phyloP scores from a whole-genome alignment of 2,888 invertebrate genomes.

The Lissonota sp. region DNA sequence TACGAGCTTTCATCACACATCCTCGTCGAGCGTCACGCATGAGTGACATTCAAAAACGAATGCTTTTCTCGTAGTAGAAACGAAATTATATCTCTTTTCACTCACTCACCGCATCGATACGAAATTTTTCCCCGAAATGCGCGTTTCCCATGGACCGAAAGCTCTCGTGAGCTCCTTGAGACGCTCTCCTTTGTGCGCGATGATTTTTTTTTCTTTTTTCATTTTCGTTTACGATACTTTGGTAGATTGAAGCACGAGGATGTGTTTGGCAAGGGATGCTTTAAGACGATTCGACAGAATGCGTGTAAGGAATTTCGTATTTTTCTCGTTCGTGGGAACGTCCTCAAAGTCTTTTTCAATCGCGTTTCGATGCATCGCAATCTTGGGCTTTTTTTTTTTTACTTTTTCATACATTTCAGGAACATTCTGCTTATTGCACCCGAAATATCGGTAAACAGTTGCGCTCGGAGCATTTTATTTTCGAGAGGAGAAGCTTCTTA shows the following conservation, averaged over 20 bases:
- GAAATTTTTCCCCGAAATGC: neutral
- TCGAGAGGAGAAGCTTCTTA: too few species aligned
- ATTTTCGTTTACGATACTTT: constrained; percentile 14
- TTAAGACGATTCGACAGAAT: neutral
- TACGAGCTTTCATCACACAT: neutral
- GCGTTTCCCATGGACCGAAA: constrained; percentile 16
- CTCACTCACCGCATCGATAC: neutral
- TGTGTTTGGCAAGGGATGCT: constrained; percentile 2
- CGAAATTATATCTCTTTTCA: neutral
- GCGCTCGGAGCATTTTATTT: too few species aligned
- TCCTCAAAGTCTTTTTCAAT: constrained; percentile 1
- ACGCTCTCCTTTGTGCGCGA: neutral
- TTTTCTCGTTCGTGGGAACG: neutral
- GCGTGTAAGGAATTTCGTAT: neutral
- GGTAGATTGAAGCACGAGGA: neutral
- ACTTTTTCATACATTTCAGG: neutral
- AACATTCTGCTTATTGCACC: too few species aligned
- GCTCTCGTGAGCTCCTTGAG: neutral
- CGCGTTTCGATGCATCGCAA: neutral
- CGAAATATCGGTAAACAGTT: too few species aligned
- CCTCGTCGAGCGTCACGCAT: neutral
- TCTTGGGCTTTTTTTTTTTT: neutral
- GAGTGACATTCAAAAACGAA: constrained; percentile 15
- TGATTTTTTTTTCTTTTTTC: neutral
- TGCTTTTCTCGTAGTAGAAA: neutral